Base-by-base conservation (phyloP, 2,113 vertebrate genomes). In the Pogonocichla stellata region DNA sequence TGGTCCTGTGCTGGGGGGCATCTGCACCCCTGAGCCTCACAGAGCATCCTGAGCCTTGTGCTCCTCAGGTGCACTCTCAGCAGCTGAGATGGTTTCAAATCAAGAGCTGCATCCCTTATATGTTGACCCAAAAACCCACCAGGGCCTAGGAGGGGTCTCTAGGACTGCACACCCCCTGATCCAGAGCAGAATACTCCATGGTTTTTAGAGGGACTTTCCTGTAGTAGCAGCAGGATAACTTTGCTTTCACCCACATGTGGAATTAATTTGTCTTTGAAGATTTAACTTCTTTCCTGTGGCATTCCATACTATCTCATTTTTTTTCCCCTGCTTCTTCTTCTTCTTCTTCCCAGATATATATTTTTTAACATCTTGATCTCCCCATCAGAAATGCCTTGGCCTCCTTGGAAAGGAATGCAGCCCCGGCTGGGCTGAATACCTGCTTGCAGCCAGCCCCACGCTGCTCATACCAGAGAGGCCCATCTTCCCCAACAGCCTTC, bases 361-460 rank as follows among this genome's bases (percentile, higher is more conserved):
- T 91, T 93, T 96, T 96, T 92, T 89, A 88, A 87, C 86, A 93
- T 96, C 98, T 98, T 97, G 96, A 95, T 97, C 92, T 97, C 96
- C 96, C 93, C 93, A 95, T 94, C 92, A 96, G 97, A 97, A 98
- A 66, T 93, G 88, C 96, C 84, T 96, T 98, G 97, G 97, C 97
- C 96, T 96, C 96, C 97, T 98, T 97, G 22, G 83, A 92, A 96
- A 97, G 98, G 98, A 98, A 98, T 98, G 98, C 92, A 94, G 97
- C 97, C 97, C 98, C 65, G 95, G 83, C 96, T 98, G 98, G 97
- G 98, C 97, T 90, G 98, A 98, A 98, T 98, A 98, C 98, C 98
- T 98, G 98, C 98, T 98, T 97, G 98, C 97, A 97, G 97, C 95
- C 97, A 67, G 95, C 87, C 90, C 80, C 67, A 88, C 78, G 96